Evolutionary conservation across 1,140 invertebrate genomes (phyloP).

Genomic region (Ylistrum balloti): DNA sequence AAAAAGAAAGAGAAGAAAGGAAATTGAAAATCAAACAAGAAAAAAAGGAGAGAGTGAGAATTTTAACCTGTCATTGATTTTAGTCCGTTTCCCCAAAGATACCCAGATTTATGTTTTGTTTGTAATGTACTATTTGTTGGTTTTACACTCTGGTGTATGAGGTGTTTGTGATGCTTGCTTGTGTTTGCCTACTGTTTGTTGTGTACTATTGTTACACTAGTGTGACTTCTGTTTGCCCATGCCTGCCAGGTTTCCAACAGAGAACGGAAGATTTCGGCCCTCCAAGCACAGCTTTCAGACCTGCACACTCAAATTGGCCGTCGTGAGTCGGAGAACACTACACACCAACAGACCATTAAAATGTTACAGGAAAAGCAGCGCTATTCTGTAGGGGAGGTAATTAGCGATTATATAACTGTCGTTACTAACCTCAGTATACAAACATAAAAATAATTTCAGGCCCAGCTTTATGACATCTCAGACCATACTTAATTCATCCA

Average conservation of each 20-base stretch:
- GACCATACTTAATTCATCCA: too few relatives aligned
- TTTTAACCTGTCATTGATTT: too few relatives aligned
- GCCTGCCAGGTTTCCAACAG: conserved; percentile 71
- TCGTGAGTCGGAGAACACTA: conserved; percentile 74
- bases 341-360: conserved; percentile 75
- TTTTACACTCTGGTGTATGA: too few relatives aligned
- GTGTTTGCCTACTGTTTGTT: background rate
- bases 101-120: too few relatives aligned
- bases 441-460: too few relatives aligned
- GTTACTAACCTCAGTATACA: background rate
- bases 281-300: conserved; percentile 76
- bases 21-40: too few relatives aligned
- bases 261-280: conserved; percentile 73
- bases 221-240: conserved; percentile 44
- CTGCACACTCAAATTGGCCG: conserved; percentile 74
- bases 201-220: background rate
- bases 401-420: background rate
- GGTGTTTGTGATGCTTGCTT: background rate
- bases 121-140: too few relatives aligned
- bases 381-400: conserved; percentile 72
- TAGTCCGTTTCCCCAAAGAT: too few relatives aligned
- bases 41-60: too few relatives aligned
- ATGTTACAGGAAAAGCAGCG: conserved; percentile 77
- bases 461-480: too few relatives aligned
- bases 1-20: too few relatives aligned